Evolutionary conservation across 1,140 invertebrate genomes (phyloP).

Genomic region (Zeugodacus cucurbitae): DNA sequence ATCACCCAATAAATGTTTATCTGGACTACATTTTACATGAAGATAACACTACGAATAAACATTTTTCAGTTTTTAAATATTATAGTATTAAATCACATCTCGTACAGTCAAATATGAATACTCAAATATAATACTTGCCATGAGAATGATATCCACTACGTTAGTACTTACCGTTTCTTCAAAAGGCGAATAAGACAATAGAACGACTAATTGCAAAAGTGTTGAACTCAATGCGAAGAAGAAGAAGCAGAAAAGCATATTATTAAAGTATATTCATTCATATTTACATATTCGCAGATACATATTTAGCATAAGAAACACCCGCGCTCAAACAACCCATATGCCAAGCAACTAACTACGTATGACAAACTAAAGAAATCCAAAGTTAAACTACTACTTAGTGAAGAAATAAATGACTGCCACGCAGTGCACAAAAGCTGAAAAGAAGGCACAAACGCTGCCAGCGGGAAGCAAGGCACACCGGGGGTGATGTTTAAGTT

Average conservation of each 20-base stretch:
- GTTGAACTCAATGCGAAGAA: not conserved
- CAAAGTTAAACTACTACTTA: slow-evolving; percentile 3
- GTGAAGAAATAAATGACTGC: not conserved
- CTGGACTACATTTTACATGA: too few species aligned
- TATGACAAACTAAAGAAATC: not conserved
- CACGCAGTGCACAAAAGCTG: not conserved
- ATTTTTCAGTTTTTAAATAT: too few species aligned
- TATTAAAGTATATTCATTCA: not conserved
- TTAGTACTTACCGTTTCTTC: not conserved
- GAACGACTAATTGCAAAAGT: not conserved
- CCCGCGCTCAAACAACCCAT: not conserved
- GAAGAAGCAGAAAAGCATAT: not conserved
- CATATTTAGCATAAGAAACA: not conserved
- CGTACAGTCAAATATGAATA: too few species aligned
- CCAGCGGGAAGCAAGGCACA: not conserved
- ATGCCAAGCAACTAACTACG: not conserved
- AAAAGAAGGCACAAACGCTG: not conserved
- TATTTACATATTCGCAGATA: not conserved
- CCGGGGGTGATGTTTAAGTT: not conserved
- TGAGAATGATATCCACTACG: not conserved
- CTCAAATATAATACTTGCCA: not conserved
- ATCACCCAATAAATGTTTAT: too few species aligned
- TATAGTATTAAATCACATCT: too few species aligned
- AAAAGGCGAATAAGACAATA: not conserved
- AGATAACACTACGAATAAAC: too few species aligned